These are phyloP conservation scores for Polypterus bichir DNA, from an alignment of 2,113 vertebrate genomes.

Conservation along the genomic window DNA sequence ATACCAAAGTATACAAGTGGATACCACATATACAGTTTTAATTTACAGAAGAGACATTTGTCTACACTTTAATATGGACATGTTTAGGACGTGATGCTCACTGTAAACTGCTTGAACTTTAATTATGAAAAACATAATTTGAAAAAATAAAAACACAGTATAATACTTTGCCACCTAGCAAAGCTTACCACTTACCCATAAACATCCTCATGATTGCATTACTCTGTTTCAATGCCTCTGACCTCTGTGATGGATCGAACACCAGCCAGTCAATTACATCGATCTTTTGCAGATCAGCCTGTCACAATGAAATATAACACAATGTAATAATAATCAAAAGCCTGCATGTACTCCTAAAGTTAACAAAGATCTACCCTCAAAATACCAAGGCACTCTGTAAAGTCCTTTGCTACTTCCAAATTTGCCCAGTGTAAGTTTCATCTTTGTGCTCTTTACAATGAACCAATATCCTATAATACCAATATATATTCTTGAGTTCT, in stretches of 20 bases:
- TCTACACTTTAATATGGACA: constrained; percentile 15
- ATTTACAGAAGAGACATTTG: background rate
- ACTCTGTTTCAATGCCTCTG: constrained; percentile 89
- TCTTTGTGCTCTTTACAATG: no score
- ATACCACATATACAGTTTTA: no score
- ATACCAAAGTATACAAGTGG: no score
- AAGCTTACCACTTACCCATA: constrained; percentile 56
- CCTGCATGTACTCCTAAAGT: no score
- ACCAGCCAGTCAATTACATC: constrained; percentile 93
- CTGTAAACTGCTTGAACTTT: background rate
- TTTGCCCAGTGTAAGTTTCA: no score
- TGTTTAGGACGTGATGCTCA: background rate
- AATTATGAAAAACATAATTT: constrained; percentile 6
- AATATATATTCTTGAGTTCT: no score
- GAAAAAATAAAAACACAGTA: background rate
- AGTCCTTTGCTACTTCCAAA: no score
- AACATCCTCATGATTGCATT: constrained; percentile 97
- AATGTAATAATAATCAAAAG: no score
- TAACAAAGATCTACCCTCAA: no score
- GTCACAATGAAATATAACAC: background rate
- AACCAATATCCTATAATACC: no score
- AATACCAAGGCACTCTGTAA: no score
- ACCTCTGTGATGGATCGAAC: constrained; percentile 81
- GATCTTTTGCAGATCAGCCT: constrained; percentile 85
- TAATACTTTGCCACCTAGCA: constrained; percentile 9